Conservation (phyloP, 2,888 invertebrate species). For the Phengaris arion region DNA sequence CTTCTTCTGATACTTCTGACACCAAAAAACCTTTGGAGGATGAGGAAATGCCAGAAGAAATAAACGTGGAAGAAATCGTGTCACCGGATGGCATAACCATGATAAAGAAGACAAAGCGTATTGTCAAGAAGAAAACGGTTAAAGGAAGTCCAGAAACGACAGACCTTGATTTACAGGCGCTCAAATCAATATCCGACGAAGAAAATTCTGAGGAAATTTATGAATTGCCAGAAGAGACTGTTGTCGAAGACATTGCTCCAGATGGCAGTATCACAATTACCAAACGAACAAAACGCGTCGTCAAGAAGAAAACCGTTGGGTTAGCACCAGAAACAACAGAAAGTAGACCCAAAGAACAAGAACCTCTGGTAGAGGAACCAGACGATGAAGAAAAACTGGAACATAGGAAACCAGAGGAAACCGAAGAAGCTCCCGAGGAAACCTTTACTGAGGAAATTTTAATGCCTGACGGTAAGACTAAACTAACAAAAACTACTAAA, state of each 20-base stretch:
- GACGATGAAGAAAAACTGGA: conserved; percentile 47
- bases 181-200: conserved; percentile 46
- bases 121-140: conserved; percentile 51
- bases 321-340: not conserved
- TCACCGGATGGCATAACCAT: conserved; percentile 45
- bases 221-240: not conserved
- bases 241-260: not conserved
- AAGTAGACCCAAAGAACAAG: conserved; percentile 43
- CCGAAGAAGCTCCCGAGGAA: too few species aligned
- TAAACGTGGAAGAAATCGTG: conserved; percentile 52
- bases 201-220: conserved; percentile 43
- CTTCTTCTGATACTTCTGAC: conserved; percentile 37
- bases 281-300: not conserved
- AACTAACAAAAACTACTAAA: too few species aligned
- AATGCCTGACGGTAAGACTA: too few species aligned
- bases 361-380: not conserved
- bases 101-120: conserved; percentile 30
- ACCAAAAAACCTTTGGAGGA: conserved; percentile 38
- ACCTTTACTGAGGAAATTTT: too few species aligned
- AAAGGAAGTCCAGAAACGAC: conserved; percentile 38
- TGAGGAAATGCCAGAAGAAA: conserved; percentile 43
- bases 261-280: not conserved
- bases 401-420: conserved; percentile 39
- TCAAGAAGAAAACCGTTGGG: not conserved
- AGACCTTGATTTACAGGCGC: conserved; percentile 36